Evolutionary conservation across 2,888 invertebrate species (phyloP), one percentile per base, ranked within the genome.

Genomic region (Pseudeuparius sepicola): DNA sequence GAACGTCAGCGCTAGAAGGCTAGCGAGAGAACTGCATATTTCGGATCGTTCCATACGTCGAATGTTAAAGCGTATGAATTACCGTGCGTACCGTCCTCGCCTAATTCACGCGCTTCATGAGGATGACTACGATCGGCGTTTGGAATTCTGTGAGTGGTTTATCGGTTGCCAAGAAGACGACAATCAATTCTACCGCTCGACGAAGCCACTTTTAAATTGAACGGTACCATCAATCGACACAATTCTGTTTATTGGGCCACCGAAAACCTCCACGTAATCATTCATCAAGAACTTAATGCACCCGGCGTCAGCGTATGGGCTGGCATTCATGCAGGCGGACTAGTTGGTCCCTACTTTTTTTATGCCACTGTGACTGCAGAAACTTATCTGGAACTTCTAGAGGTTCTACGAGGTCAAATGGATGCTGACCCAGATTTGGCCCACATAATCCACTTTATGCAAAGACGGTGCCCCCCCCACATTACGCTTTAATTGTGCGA

Each of bases 181-280:
- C 41, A 13, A 40, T 32, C 13, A 48, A 50, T 37, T 44, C 30
- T 52, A 7, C 29, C 28, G 35, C 31, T 34, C n/a, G 46, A 48
- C 36, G 46, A 52, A 34, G 49, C 45, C 23, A 40, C 35, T 13
- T 52, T 52, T 32, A 48, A 49, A 34, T 36, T 50, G 12, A 51
- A 51, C 41, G 47, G 48, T 16, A 24, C 31, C 5, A 37, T 52
- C 14, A 53, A 51, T 34, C 38, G 47, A 10, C 47, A 50, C 37
- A 52, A 51, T 34, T 50, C 41, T 30, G 34, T 41, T n/a, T 50
- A 50, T 35, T 48, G 46, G 48, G 24, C 32, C 33, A 40, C 28
- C 49, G 47, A 43, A 44, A 34, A 34, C 20, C 34, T 43, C 10
- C 41, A 50, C 29, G 31, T 34, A 34, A 24, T 31, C 25, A 42